Percentiles rank a stretch among this genome's conserved stretches.
Conservation (phyloP, 2,888 invertebrate species). For the Cataglyphis livida region DNA sequence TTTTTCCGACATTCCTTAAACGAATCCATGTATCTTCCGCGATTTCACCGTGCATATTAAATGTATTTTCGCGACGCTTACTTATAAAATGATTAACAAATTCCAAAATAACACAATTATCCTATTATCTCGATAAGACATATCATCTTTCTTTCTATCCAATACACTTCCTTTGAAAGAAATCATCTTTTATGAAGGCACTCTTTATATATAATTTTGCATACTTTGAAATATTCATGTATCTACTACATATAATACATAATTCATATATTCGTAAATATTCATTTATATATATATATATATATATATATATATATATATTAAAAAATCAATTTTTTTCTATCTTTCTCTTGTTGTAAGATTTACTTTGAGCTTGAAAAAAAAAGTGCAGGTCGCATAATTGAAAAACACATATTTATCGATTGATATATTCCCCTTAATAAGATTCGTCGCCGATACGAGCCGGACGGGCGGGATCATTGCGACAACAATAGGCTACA, state of each 20-base stretch:
- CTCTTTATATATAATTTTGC: not conserved
- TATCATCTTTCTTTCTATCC: no score
- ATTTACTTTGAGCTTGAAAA: not conserved
- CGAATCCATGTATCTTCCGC: not conserved
- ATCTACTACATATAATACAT: not conserved
- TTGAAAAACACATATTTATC: constrained; percentile 4
- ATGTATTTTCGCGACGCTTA: not conserved
- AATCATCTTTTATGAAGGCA: not conserved
- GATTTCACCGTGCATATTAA: not conserved
- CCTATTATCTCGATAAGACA: not conserved
- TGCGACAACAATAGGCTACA: constrained; percentile 8
- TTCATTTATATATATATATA: no score
- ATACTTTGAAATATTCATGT: no score
- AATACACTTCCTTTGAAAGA: not conserved
- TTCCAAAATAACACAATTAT: not conserved
- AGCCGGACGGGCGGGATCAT: not conserved
- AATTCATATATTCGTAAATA: not conserved
- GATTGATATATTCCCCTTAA: not conserved
- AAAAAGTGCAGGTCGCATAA: not conserved
- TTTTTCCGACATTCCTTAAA: not conserved
- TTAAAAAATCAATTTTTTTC: not conserved
- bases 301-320: no score
- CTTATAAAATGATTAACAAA: not conserved
- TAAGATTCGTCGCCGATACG: constrained; percentile 34
- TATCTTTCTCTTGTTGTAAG: not conserved